These are phyloP conservation scores for Caenorhabditis sp. DNA, from an alignment of 2,888 invertebrate genomes.

Conservation along the genomic window DNA sequence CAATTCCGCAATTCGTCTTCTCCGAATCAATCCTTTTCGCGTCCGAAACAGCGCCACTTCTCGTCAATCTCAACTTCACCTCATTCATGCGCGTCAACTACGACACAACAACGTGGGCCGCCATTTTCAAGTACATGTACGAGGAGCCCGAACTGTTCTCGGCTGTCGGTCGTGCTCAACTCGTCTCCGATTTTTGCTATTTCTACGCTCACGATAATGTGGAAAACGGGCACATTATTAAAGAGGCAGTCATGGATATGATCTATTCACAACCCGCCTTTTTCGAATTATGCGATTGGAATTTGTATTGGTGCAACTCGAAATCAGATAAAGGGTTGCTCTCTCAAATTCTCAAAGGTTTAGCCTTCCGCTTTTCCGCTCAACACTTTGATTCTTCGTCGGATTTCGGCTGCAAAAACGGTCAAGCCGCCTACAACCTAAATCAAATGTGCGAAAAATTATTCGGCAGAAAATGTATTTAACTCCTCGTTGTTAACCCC, in stretches of 20 bases:
- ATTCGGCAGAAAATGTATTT: constrained; percentile 49
- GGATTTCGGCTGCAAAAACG: constrained; percentile 47
- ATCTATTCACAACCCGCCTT: constrained; percentile 47
- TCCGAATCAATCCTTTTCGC: constrained; percentile 40
- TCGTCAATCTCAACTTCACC: constrained; percentile 55
- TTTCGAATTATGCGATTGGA: constrained; percentile 57
- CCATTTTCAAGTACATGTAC: constrained; percentile 53
- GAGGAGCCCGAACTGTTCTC: constrained; percentile 47
- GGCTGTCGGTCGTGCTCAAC: constrained; percentile 59
- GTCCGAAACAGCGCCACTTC: constrained; percentile 38
- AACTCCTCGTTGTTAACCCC: neutral
- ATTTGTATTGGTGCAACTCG: constrained; percentile 53
- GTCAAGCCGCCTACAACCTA: constrained; percentile 38
- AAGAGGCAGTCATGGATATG: constrained; percentile 49
- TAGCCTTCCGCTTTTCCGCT: constrained; percentile 39
- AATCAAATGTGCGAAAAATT: constrained; percentile 46
- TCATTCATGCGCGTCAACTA: constrained; percentile 58
- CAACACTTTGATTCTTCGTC: constrained; percentile 37
- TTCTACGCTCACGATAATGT: constrained; percentile 56
- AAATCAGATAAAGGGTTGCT: constrained; percentile 34
- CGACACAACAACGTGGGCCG: constrained; percentile 51
- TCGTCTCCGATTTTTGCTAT: constrained; percentile 67
- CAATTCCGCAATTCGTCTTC: constrained; percentile 48
- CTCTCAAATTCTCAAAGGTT: constrained; percentile 28
- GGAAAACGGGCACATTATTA: constrained; percentile 33